Percentiles rank a stretch among this genome's conserved stretches.
These are phyloP conservation scores for Echinarachnius parma DNA, from an alignment of 53 echinoderm and acorn worm species.

Conservation along the genomic window DNA sequence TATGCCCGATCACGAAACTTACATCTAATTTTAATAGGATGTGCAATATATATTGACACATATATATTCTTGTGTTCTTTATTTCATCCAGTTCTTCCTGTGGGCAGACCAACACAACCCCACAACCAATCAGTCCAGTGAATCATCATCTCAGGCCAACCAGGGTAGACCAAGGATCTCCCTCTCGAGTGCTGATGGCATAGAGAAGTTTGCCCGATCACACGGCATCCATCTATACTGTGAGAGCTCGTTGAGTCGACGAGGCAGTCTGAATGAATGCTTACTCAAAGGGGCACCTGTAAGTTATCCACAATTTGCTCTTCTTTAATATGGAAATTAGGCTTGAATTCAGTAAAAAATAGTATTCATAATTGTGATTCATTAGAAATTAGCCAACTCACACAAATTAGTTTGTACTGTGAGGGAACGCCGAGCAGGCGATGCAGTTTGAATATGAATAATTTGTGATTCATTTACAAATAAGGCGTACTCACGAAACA, in stretches of 20 bases:
- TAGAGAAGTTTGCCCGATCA: slow-evolving; percentile 65
- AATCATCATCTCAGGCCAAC: background rate
- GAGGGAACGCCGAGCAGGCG: no score
- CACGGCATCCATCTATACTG: slow-evolving; percentile 67
- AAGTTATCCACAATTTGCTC: slow-evolving; percentile 53
- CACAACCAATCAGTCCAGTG: no score
- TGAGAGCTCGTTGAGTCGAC: slow-evolving; percentile 62
- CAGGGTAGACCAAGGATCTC: slow-evolving; percentile 18
- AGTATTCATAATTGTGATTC: no score
- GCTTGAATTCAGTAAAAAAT: no score
- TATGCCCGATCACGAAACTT: slow-evolving; percentile 66
- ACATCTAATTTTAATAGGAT: slow-evolving; percentile 17
- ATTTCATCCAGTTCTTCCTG: slow-evolving; percentile 67
- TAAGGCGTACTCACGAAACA: no score
- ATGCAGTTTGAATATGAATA: no score
- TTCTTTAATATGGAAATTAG: no score
- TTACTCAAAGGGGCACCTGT: slow-evolving; percentile 68
- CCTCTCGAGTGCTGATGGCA: slow-evolving; percentile 53
- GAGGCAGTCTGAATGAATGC: slow-evolving; percentile 37
- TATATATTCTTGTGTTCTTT: background rate
- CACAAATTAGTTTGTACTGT: no score
- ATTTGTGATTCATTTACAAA: no score
- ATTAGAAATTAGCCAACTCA: no score
- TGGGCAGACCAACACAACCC: slow-evolving; percentile 73
- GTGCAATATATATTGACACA: no score